These are phyloP conservation scores for Drosophila tristis DNA, from an alignment of 1,140 invertebrate genomes.

Conservation along the genomic window DNA sequence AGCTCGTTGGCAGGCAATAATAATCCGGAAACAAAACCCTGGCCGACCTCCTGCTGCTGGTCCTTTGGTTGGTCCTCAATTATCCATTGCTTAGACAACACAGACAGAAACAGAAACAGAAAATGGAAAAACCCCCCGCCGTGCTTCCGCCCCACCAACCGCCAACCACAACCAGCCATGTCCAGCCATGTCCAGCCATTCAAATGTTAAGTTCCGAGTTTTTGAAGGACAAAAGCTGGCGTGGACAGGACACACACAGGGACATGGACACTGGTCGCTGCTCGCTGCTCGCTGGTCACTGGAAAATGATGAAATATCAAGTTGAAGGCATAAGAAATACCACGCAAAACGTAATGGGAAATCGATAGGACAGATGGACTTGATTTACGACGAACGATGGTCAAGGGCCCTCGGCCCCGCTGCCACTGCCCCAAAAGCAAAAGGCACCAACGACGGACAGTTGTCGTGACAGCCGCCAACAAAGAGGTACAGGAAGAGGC, in stretches of 20 bases:
- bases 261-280: not conserved
- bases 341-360: conserved; percentile 76
- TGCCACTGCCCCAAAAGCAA: not conserved
- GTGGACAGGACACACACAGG: not conserved
- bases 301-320: conserved; percentile 41
- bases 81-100: too few species aligned
- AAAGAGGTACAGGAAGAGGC: too few species aligned
- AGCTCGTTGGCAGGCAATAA: too few species aligned
- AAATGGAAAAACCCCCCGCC: too few species aligned
- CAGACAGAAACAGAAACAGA: too few species aligned
- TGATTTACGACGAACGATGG: conserved; percentile 27
- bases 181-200: too few species aligned
- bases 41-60: too few species aligned
- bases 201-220: not conserved
- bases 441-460: not conserved
- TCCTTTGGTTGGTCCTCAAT: too few species aligned
- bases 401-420: not conserved
- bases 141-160: too few species aligned
- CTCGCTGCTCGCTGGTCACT: not conserved
- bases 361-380: conserved; percentile 56
- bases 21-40: too few species aligned
- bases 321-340: conserved; percentile 56
- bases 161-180: too few species aligned
- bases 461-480: too few species aligned
- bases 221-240: not conserved